Conservation (phyloP, 2,888 invertebrate species). For the Lithophane leautieri region DNA sequence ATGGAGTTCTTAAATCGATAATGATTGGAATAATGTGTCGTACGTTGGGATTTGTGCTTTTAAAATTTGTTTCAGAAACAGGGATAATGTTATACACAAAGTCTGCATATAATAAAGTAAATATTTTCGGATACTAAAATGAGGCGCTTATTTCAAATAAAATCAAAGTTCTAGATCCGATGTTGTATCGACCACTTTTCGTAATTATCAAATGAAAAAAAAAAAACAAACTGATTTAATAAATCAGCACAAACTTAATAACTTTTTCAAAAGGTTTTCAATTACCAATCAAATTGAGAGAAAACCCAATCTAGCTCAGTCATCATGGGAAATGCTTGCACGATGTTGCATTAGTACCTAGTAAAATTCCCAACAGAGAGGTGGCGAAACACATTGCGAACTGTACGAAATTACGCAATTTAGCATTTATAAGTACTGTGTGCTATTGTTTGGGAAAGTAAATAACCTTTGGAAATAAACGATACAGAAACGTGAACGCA, state of each 20-base stretch:
- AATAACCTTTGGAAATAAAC: conserved; percentile 20
- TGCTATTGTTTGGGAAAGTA: conserved; percentile 35
- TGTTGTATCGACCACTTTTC: not conserved
- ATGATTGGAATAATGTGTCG: conserved; percentile 9
- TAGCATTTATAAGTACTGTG: conserved; percentile 25
- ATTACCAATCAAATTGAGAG: not conserved
- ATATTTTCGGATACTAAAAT: not conserved
- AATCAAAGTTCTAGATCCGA: not conserved
- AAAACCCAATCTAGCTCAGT: conserved; percentile 11
- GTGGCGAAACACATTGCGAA: conserved; percentile 28
- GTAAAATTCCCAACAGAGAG: conserved; percentile 20
- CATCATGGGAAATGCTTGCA: conserved; percentile 34
- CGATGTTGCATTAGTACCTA: conserved; percentile 21
- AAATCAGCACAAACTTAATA: not conserved
- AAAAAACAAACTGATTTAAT: not conserved
- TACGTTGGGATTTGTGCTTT: not conserved
- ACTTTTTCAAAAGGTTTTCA: not conserved
- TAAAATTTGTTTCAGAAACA: not conserved
- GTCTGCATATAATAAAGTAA: not conserved
- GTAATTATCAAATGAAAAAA: not conserved
- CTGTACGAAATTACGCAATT: conserved; percentile 25
- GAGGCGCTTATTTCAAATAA: not conserved
- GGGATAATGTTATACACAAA: not conserved
- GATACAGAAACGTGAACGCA: conserved; percentile 1
- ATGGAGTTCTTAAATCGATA: conserved; percentile 19